A percentile compares a stretch with the other conserved stretches of the same genome.
These are phyloP conservation scores for Limnephilus marmoratus DNA, from an alignment of 2,888 invertebrate genomes.

Conservation along the genomic window DNA sequence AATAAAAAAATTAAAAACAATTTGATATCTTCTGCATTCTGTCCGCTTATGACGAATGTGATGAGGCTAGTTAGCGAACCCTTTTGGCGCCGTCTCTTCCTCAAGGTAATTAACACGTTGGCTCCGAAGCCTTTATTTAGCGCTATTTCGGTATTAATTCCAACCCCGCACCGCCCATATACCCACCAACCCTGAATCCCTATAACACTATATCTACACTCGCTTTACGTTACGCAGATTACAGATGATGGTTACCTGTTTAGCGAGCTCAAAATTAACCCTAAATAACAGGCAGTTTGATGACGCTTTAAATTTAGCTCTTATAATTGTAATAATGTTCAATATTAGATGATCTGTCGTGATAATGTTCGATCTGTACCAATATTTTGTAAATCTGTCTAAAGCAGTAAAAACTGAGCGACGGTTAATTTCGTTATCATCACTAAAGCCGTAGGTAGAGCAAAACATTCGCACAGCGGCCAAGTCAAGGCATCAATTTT, in stretches of 20 bases:
- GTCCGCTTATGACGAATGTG: constrained; percentile 26
- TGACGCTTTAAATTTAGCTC: not conserved
- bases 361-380: no score
- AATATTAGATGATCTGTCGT: no score
- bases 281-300: not conserved
- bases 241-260: not conserved
- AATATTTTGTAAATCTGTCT: no score
- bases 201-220: not conserved
- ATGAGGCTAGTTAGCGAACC: constrained; percentile 30
- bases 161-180: not conserved
- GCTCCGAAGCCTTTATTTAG: constrained; percentile 22
- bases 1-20: not conserved
- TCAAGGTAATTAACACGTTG: constrained; percentile 25
- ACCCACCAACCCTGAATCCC: not conserved
- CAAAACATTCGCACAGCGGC: no score
- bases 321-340: not conserved
- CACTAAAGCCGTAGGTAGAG: no score
- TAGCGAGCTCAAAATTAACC: not conserved
- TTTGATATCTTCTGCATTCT: not conserved
- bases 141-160: constrained; percentile 3
- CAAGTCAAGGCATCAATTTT: no score
- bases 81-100: constrained; percentile 10
- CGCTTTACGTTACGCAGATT: not conserved
- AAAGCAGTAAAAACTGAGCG: no score
- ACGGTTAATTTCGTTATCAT: no score